These are phyloP conservation scores for Symphodus melops DNA, from an alignment of 2,113 vertebrate genomes.

Conservation along the genomic window DNA sequence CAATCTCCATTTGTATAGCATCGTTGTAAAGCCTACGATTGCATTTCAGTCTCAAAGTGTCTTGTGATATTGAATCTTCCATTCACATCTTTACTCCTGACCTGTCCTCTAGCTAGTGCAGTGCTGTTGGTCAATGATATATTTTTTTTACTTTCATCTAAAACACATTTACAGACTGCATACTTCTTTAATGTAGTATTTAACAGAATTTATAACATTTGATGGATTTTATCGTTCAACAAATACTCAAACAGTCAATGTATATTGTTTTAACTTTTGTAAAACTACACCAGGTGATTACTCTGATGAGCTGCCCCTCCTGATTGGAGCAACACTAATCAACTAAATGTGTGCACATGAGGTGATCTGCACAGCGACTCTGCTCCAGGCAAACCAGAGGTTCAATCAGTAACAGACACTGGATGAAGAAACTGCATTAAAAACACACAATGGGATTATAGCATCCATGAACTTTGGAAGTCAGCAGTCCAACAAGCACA, in stretches of 20 bases:
- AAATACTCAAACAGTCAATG: not conserved
- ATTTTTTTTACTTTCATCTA: not conserved
- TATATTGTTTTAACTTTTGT: constrained; percentile 1
- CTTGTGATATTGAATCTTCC: constrained; percentile 14
- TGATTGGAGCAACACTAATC: constrained; percentile 5
- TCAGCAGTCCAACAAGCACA: not conserved
- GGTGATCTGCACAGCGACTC: not conserved
- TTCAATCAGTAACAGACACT: not conserved
- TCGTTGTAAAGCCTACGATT: constrained; percentile 7
- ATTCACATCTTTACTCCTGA: constrained; percentile 30
- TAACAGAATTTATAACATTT: constrained; percentile 5
- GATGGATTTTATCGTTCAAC: constrained; percentile 2
- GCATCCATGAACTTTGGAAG: too few relatives aligned
- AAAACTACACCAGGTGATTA: constrained; percentile 9
- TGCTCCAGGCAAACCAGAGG: not conserved
- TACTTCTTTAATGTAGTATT: constrained; percentile 19
- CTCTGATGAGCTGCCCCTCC: constrained; percentile 5
- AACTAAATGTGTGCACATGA: constrained; percentile 1
- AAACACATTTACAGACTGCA: constrained; percentile 13
- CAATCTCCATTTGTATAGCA: too few relatives aligned
- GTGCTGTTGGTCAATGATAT: not conserved
- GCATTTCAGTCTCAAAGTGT: constrained; percentile 13
- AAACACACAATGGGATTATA: not conserved
- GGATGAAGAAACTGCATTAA: not conserved
- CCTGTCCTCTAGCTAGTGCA: not conserved